These are phyloP conservation scores for Onychomys leucogaster DNA, from an alignment of 2,797 vertebrate species.

Conservation along the genomic window DNA sequence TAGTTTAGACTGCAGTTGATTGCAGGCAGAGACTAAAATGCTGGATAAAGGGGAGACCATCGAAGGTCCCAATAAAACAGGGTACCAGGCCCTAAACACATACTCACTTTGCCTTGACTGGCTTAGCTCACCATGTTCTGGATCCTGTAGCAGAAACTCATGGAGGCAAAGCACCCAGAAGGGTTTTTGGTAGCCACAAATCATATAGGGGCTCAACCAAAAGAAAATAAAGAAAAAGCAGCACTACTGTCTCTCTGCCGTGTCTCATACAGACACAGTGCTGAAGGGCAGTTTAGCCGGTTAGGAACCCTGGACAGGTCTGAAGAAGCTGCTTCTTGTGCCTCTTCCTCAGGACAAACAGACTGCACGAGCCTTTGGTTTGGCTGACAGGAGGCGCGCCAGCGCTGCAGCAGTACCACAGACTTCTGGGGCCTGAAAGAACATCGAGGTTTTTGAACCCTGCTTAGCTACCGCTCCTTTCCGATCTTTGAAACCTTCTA, in stretches of 20 bases:
- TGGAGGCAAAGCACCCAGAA: background rate
- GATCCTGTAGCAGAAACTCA: background rate
- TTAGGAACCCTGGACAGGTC: background rate
- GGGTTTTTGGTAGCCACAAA: background rate
- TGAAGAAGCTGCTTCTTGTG: background rate
- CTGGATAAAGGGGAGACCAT: background rate
- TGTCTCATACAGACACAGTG: background rate
- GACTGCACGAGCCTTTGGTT: background rate
- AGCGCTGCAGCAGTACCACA: background rate
- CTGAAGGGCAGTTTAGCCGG: background rate
- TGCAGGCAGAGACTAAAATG: background rate
- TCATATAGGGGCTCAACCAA: background rate
- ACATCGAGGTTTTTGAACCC: background rate
- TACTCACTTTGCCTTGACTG: background rate
- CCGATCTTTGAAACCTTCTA: background rate
- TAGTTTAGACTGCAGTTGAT: background rate
- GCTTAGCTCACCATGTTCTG: background rate
- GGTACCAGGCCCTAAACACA: background rate
- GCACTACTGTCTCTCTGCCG: background rate
- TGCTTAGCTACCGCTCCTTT: background rate
- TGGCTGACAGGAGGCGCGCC: background rate
- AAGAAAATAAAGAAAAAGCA: constrained; percentile 49
- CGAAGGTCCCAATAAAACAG: background rate
- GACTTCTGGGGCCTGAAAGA: background rate
- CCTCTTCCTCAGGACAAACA: background rate